Evolutionary conservation across 2,888 invertebrate genomes (phyloP).

Genomic region (Pimpla rufipes): DNA sequence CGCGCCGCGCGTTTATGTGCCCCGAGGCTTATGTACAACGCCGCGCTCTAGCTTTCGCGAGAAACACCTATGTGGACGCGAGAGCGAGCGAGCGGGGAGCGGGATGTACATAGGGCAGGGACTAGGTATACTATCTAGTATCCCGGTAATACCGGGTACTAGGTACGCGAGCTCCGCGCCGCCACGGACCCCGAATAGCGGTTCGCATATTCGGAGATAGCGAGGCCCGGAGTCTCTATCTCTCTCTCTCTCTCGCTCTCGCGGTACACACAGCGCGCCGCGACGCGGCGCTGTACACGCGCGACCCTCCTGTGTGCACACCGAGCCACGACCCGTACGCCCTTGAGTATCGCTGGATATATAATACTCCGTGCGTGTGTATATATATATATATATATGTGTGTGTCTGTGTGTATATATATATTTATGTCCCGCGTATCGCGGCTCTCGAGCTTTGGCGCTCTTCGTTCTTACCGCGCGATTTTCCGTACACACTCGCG

Average conservation of each 20-base stretch:
- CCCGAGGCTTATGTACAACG: slow-evolving; percentile 69
- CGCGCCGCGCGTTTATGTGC: slow-evolving; percentile 66
- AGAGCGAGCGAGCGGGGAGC: no score
- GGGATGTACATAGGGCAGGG: slow-evolving; percentile 61
- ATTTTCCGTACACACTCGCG: slow-evolving; percentile 6
- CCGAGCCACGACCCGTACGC: slow-evolving; percentile 51
- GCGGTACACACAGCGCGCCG: no score
- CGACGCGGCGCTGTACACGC: slow-evolving; percentile 18
- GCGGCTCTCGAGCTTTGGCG: no score
- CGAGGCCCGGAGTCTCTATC: slow-evolving; percentile 56
- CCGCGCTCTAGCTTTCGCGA: slow-evolving; percentile 54
- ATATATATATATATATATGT: not conserved
- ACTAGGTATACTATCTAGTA: slow-evolving; percentile 78
- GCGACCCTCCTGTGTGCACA: slow-evolving; percentile 22
- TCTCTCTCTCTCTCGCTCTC: not conserved
- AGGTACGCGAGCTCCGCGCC: slow-evolving; percentile 76
- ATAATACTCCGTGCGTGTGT: slow-evolving; percentile 9
- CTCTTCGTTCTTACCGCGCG: no score
- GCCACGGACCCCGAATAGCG: slow-evolving; percentile 79
- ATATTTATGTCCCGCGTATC: no score
- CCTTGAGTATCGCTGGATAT: slow-evolving; percentile 47
- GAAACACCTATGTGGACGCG: slow-evolving; percentile 67
- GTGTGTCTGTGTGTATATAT: no score
- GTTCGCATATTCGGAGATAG: slow-evolving; percentile 84
- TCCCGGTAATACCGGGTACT: slow-evolving; percentile 83